phyloP scores from a whole-genome alignment of 2,113 vertebrate species.

The Chitala chitala region DNA sequence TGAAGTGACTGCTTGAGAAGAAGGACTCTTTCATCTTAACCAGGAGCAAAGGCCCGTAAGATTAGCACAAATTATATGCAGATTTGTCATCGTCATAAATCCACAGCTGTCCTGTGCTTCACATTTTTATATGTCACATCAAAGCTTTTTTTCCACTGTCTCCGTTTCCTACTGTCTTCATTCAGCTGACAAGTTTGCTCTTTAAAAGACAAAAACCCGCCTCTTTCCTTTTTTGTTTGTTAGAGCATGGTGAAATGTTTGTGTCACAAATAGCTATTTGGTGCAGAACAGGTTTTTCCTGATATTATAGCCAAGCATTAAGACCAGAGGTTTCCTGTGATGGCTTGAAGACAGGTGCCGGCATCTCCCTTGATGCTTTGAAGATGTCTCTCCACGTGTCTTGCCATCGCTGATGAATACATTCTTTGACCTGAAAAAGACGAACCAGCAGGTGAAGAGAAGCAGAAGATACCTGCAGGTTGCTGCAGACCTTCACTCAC shows the following conservation, averaged over 20 bases:
- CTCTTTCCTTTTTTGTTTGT: constrained; percentile 13
- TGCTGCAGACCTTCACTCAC: no score
- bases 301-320: not conserved
- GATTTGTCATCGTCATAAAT: constrained; percentile 71
- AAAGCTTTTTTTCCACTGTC: constrained; percentile 65
- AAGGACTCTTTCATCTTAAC: constrained; percentile 52
- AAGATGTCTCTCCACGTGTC: constrained; percentile 88
- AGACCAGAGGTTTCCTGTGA: not conserved
- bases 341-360: constrained; percentile 82
- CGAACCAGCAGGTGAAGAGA: constrained; percentile 93
- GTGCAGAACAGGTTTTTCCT: not conserved
- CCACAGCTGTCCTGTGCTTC: constrained; percentile 62
- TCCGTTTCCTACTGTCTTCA: constrained; percentile 44
- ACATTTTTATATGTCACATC: constrained; percentile 65
- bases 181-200: constrained; percentile 40
- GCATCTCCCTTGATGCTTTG: constrained; percentile 75
- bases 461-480: constrained; percentile 98
- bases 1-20: constrained; percentile 40
- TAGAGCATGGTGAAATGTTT: constrained; percentile 25
- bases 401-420: constrained; percentile 98
- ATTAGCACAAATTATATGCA: constrained; percentile 65
- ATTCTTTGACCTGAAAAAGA: constrained; percentile 94
- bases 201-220: constrained; percentile 4
- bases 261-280: not conserved
- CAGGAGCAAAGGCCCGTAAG: constrained; percentile 45